Evolutionary conservation across 2,797 vertebrate genomes (phyloP).

Genomic region (Tamandua tetradactyla): DNA sequence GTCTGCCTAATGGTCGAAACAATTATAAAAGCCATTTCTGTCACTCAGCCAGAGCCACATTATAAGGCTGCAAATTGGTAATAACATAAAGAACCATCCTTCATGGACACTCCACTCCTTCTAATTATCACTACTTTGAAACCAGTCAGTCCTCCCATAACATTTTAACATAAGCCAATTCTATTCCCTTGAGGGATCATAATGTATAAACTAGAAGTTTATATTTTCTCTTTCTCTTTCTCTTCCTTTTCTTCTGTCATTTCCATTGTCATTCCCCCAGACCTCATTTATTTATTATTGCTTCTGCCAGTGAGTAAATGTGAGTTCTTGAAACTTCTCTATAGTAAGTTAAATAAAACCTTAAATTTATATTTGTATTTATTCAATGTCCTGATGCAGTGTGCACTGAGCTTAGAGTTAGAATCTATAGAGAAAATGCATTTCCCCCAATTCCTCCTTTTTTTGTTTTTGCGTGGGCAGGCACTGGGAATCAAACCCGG

Average conservation of each 20-base stretch:
- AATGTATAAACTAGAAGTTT: not conserved
- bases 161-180: not conserved
- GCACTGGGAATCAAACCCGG: too few relatives aligned
- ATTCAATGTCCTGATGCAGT: not conserved
- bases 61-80: not conserved
- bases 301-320: not conserved
- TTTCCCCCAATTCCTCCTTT: not conserved
- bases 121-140: not conserved
- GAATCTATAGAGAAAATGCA: not conserved
- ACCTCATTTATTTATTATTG: not conserved
- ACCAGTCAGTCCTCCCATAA: not conserved
- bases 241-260: not conserved
- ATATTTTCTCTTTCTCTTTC: not conserved
- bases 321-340: constrained; percentile 7
- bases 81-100: not conserved
- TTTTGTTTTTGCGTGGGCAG: too few relatives aligned
- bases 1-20: not conserved
- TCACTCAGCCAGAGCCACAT: not conserved
- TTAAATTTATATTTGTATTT: not conserved
- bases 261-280: not conserved
- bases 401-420: not conserved
- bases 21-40: not conserved
- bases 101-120: not conserved
- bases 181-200: not conserved
- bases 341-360: not conserved